Conservation (phyloP, 1,140 invertebrate genomes). For the Drosophila santomea region DNA sequence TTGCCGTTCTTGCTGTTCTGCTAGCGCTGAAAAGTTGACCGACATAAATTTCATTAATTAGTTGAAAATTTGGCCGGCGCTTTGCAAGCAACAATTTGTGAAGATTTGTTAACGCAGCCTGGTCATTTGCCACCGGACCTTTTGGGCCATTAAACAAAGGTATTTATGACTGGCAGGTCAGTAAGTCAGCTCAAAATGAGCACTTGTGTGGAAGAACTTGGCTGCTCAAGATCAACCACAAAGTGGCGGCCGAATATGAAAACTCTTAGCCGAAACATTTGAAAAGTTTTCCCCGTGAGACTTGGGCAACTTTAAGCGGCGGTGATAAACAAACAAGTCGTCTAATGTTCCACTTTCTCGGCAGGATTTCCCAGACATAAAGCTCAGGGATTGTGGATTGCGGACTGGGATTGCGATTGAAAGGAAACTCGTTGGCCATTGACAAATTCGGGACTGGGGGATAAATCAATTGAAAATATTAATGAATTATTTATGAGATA, state of each 20-base stretch:
- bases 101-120: slow-evolving; percentile 64
- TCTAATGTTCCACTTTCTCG: slow-evolving; percentile 48
- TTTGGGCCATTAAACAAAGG: slow-evolving; percentile 58
- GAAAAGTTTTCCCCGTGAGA: slow-evolving; percentile 25
- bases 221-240: slow-evolving; percentile 21
- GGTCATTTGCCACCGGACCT: slow-evolving; percentile 40
- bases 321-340: slow-evolving; percentile 58
- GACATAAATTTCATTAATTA: slow-evolving; percentile 78
- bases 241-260: slow-evolving; percentile 5
- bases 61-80: slow-evolving; percentile 54
- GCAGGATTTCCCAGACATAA: slow-evolving; percentile 43
- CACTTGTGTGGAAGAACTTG: slow-evolving; percentile 10
- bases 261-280: slow-evolving; percentile 26
- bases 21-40: slow-evolving; percentile 58
- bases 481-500: slow-evolving; percentile 76
- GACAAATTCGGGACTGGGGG: slow-evolving; percentile 56
- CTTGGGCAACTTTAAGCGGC: slow-evolving; percentile 54
- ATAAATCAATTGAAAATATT: slow-evolving; percentile 78
- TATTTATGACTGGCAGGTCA: slow-evolving; percentile 52
- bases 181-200: slow-evolving; percentile 5
- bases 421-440: slow-evolving; percentile 50
- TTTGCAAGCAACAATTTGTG: slow-evolving; percentile 54
- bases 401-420: slow-evolving; percentile 5
- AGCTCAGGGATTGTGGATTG: slow-evolving; percentile 12
- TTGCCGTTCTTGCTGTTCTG: not conserved